phyloP scores from a whole-genome alignment of 2,888 invertebrate species.

The Meiosimyza platycephala region DNA sequence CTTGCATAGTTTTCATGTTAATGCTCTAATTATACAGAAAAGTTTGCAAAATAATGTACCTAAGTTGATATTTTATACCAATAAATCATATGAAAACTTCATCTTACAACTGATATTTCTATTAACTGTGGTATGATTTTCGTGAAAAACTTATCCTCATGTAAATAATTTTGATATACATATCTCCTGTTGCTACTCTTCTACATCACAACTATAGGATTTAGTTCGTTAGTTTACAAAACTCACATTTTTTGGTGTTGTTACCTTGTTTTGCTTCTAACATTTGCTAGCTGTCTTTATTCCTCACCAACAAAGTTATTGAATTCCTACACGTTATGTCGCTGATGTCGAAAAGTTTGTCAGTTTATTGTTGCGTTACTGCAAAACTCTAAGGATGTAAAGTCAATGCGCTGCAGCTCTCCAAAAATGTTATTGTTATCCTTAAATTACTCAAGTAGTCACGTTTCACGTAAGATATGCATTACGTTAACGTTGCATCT shows the following conservation, averaged over 20 bases:
- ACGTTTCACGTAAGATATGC: slow-evolving; percentile 27
- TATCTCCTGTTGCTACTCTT: too few species aligned
- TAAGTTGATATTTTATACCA: too few species aligned
- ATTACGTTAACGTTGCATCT: slow-evolving; percentile 13
- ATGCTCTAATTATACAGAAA: too few species aligned
- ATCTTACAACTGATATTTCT: too few species aligned
- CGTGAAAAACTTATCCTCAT: too few species aligned
- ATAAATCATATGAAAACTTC: too few species aligned
- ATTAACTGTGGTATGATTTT: too few species aligned
- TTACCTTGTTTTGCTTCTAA: not conserved
- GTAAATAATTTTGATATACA: too few species aligned
- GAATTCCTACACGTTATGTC: not conserved
- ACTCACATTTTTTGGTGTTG: slow-evolving; percentile 13
- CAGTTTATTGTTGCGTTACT: not conserved
- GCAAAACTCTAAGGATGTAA: not conserved
- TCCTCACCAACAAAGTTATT: not conserved
- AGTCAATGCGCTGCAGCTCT: slow-evolving; percentile 10
- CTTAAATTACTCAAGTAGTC: slow-evolving; percentile 25
- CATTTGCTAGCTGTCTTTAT: not conserved
- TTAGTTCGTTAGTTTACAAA: slow-evolving; percentile 2
- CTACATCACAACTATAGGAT: too few species aligned
- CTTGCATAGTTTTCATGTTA: too few species aligned
- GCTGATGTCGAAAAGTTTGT: slow-evolving; percentile 3
- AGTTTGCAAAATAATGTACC: too few species aligned
- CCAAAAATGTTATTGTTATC: slow-evolving; percentile 19